These are phyloP conservation scores for Aepyceros melampus DNA, from an alignment of 2,113 vertebrate species.

Conservation along the genomic window DNA sequence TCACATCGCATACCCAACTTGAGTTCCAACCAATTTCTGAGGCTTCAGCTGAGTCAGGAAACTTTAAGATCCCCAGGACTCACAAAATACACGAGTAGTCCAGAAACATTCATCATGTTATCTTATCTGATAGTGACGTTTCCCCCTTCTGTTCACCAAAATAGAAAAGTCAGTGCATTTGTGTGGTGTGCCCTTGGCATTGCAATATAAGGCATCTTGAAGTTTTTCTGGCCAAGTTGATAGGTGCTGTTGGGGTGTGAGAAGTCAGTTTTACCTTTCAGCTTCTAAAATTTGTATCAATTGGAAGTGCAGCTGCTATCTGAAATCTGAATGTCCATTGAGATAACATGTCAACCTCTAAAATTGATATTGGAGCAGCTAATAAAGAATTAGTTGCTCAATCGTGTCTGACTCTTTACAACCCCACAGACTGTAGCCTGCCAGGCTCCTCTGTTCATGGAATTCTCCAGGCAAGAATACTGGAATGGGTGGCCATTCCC, in stretches of 20 bases:
- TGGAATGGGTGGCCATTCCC: background rate
- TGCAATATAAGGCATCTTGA: conserved; percentile 9
- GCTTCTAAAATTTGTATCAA: conserved; percentile 64
- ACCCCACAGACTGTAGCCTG: background rate
- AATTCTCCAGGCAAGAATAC: background rate
- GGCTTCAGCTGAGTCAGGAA: conserved; percentile 3
- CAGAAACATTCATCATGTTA: conserved; percentile 64
- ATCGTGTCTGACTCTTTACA: background rate
- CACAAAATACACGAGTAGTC: conserved; percentile 17
- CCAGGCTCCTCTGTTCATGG: background rate
- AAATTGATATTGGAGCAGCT: background rate
- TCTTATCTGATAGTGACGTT: conserved; percentile 66
- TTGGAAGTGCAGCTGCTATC: conserved; percentile 48
- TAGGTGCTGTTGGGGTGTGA: conserved; percentile 23
- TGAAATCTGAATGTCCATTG: conserved; percentile 54
- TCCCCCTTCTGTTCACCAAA: conserved; percentile 53
- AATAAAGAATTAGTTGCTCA: background rate
- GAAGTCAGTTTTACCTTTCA: conserved; percentile 70
- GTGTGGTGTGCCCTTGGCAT: conserved; percentile 45
- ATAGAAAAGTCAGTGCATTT: conserved; percentile 65
- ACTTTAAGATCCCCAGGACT: conserved; percentile 7
- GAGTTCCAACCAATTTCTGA: background rate
- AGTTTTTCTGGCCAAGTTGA: conserved; percentile 65
- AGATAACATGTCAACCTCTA: conserved; percentile 46
- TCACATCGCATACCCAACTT: background rate